Evolutionary conservation across 2,888 invertebrate genomes (phyloP).

Genomic region (Athripsodes cinereus): DNA sequence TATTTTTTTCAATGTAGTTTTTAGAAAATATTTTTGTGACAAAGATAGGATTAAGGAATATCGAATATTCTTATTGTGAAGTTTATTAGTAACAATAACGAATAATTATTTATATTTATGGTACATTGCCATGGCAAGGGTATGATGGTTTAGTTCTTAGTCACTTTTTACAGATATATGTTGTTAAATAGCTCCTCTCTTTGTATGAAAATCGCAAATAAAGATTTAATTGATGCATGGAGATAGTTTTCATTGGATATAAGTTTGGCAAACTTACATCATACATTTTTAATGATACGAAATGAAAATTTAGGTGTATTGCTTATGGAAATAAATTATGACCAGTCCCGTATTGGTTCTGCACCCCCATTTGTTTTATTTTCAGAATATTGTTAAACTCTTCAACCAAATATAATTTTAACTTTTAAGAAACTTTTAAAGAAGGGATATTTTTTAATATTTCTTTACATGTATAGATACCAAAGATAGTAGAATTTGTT

Average conservation of each 20-base stretch:
- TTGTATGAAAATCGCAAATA: neutral
- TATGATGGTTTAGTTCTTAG: no score
- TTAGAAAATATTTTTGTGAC: slow-evolving; percentile 7
- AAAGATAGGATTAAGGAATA: neutral
- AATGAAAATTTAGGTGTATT: neutral
- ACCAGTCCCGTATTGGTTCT: neutral
- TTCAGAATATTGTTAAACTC: neutral
- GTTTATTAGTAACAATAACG: no score
- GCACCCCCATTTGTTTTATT: neutral
- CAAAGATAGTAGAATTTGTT: no score
- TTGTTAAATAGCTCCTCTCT: neutral
- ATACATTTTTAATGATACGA: neutral
- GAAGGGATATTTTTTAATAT: neutral
- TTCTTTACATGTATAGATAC: neutral
- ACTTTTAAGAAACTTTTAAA: neutral
- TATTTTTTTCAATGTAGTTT: slow-evolving; percentile 1
- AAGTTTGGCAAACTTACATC: neutral
- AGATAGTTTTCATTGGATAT: neutral
- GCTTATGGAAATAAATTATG: neutral
- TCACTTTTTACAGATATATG: no score
- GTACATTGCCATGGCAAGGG: no score
- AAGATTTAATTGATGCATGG: neutral
- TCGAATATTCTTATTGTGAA: no score
- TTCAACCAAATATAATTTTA: neutral
- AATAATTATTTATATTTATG: no score